phyloP scores from a whole-genome alignment of 2,113 vertebrate genomes.

The Protobothrops flavoviridis region DNA sequence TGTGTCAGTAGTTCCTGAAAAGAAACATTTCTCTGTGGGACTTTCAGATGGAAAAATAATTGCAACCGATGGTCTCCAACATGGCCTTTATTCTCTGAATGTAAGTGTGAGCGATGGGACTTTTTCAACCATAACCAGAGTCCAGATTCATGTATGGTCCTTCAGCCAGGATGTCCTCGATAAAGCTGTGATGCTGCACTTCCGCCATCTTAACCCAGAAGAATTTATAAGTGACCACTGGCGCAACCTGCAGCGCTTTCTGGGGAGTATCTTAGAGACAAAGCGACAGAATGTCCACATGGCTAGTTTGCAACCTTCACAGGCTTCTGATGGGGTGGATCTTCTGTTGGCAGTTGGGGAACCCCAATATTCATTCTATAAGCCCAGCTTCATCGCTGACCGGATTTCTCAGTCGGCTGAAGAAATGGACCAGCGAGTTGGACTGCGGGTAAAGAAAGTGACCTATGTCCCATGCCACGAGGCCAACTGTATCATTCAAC shows the following conservation, averaged over 20 bases:
- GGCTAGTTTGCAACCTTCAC: conserved; percentile 87
- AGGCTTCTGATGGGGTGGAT: conserved; percentile 71
- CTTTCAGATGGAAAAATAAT: conserved; percentile 82
- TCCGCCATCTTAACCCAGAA: conserved; percentile 80
- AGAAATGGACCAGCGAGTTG: conserved; percentile 77
- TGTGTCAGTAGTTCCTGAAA: conserved; percentile 60
- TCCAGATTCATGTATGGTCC: conserved; percentile 83
- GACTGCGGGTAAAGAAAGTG: conserved; percentile 78
- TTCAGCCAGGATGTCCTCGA: conserved; percentile 74
- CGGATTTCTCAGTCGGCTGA: conserved; percentile 71
- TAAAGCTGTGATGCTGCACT: conserved; percentile 78
- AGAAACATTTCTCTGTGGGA: conserved; percentile 79
- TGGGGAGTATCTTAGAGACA: conserved; percentile 75
- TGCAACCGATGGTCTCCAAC: conserved; percentile 75
- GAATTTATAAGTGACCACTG: conserved; percentile 92
- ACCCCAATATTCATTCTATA: conserved; percentile 46
- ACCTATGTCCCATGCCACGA: conserved; percentile 80
- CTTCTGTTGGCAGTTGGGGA: conserved; percentile 77
- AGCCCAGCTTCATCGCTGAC: conserved; percentile 67
- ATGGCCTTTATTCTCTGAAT: conserved; percentile 82
- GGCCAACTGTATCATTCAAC: conserved; percentile 73
- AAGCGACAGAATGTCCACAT: conserved; percentile 81
- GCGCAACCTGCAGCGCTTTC: conserved; percentile 84
- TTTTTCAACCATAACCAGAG: conserved; percentile 71
- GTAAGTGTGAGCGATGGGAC: conserved; percentile 89